A percentile compares a stretch with the other conserved stretches of the same genome.
phyloP scores from a whole-genome alignment of 2,888 invertebrate species.

The Drosophila bunnanda region DNA sequence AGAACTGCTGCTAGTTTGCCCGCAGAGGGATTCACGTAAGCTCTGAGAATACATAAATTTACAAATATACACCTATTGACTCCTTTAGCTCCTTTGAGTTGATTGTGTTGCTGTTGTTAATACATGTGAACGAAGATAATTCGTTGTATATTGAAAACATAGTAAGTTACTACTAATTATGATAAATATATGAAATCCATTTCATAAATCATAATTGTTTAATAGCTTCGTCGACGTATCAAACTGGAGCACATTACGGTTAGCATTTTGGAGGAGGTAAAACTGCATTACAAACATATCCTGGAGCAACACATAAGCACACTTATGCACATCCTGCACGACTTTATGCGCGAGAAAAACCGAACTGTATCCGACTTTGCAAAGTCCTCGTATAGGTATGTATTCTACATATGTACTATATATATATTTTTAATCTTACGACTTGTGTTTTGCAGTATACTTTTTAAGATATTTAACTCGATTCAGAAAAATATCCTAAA shows the following conservation, averaged over 20 bases:
- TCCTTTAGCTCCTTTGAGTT: slow-evolving; percentile 88
- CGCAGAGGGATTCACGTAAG: slow-evolving; percentile 62
- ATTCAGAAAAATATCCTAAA: slow-evolving; percentile 82
- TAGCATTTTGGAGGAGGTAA: slow-evolving; percentile 86
- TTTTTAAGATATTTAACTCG: slow-evolving; percentile 80
- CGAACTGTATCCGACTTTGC: slow-evolving; percentile 87
- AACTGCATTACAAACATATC: slow-evolving; percentile 86
- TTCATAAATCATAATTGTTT: neutral
- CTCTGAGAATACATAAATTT: fast-evolving
- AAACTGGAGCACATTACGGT: slow-evolving; percentile 87
- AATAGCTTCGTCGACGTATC: slow-evolving; percentile 86
- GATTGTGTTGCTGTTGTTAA: slow-evolving; percentile 88
- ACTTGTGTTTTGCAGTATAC: slow-evolving; percentile 61
- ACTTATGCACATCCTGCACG: slow-evolving; percentile 86
- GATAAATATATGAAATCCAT: neutral
- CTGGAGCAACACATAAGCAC: slow-evolving; percentile 86
- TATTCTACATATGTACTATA: fast-evolving
- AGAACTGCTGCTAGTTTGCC: slow-evolving; percentile 72
- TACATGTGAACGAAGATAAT: slow-evolving; percentile 87
- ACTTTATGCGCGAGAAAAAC: slow-evolving; percentile 86
- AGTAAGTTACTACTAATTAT: slow-evolving; percentile 85
- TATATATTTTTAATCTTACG: neutral
- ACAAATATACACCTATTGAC: too few species aligned
- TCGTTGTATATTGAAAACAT: slow-evolving; percentile 87
- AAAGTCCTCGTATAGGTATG: slow-evolving; percentile 86